phyloP scores from a whole-genome alignment of 2,888 invertebrate genomes.

The Euspilapteryx auroguttella region DNA sequence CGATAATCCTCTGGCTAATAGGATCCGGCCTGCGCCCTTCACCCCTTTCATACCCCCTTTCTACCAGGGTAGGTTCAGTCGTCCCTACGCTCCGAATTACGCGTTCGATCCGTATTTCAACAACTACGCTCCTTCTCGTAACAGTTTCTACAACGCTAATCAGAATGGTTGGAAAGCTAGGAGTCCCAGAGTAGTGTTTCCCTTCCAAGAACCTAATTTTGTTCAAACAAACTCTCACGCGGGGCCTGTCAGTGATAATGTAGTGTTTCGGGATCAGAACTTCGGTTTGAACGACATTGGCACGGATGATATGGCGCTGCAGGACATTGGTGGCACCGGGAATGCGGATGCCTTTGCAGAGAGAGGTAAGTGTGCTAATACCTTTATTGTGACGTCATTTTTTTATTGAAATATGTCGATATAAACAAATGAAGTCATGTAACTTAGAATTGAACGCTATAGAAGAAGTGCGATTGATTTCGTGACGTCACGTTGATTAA shows the following conservation, averaged over 20 bases:
- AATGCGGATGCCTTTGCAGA: constrained; percentile 60
- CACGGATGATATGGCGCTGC: constrained; percentile 62
- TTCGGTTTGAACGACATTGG: constrained; percentile 62
- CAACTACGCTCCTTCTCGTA: constrained; percentile 26
- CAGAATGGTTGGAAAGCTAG: constrained; percentile 42
- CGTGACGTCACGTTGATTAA: too few relatives aligned
- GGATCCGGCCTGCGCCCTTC: constrained; percentile 19
- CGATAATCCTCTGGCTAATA: constrained; percentile 26
- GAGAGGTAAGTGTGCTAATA: constrained; percentile 67
- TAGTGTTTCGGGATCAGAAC: constrained; percentile 62
- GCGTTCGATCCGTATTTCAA: constrained; percentile 28
- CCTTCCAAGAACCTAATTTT: constrained; percentile 32
- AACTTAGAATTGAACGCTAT: too few relatives aligned
- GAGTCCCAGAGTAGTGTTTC: constrained; percentile 49
- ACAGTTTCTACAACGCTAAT: constrained; percentile 22
- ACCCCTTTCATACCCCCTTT: constrained; percentile 20
- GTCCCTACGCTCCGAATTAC: constrained; percentile 38
- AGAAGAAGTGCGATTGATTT: too few relatives aligned
- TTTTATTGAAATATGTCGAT: too few relatives aligned
- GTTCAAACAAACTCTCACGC: constrained; percentile 46
- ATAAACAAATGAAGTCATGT: too few relatives aligned
- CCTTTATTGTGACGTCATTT: too few relatives aligned
- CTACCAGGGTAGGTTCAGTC: constrained; percentile 32
- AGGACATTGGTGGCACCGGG: constrained; percentile 61
- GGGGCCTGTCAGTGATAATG: constrained; percentile 37